phyloP scores from a whole-genome alignment of 2,797 vertebrate genomes.

The Allenopithecus nigroviridis region DNA sequence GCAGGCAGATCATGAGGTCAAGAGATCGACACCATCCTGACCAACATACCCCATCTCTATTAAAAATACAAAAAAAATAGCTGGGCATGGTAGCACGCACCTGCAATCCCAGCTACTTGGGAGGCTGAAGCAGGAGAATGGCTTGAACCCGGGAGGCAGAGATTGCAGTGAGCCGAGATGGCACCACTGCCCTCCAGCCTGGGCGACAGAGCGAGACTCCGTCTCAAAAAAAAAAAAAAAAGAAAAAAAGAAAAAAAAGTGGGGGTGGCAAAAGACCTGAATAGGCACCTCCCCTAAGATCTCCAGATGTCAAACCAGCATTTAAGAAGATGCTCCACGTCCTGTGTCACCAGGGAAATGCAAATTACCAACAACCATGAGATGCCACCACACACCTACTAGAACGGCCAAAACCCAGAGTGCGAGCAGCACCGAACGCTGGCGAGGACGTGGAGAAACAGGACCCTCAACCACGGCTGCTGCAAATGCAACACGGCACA shows the following conservation, averaged over 20 bases:
- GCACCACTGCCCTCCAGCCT: too few species aligned
- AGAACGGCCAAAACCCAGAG: background rate
- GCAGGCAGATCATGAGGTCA: too few species aligned
- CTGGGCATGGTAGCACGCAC: too few species aligned
- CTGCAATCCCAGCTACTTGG: too few species aligned
- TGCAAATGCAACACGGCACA: fast-evolving
- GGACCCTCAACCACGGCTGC: background rate
- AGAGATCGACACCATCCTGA: too few species aligned
- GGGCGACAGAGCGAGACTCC: background rate
- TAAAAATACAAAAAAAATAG: too few species aligned
- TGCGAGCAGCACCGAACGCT: fast-evolving
- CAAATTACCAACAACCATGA: background rate
- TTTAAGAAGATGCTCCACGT: background rate
- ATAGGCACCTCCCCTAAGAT: background rate
- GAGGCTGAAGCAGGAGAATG: too few species aligned
- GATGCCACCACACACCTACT: background rate
- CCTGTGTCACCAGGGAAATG: background rate
- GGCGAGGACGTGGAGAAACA: background rate
- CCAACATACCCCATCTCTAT: too few species aligned
- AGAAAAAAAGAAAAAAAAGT: background rate
- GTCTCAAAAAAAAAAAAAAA: too few species aligned
- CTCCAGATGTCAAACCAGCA: background rate
- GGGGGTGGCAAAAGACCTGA: background rate
- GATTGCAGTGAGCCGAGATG: too few species aligned
- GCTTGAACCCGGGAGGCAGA: fast-evolving